phyloP scores from a whole-genome alignment of 1,140 invertebrate genomes.

The Drosophila sproati region DNA sequence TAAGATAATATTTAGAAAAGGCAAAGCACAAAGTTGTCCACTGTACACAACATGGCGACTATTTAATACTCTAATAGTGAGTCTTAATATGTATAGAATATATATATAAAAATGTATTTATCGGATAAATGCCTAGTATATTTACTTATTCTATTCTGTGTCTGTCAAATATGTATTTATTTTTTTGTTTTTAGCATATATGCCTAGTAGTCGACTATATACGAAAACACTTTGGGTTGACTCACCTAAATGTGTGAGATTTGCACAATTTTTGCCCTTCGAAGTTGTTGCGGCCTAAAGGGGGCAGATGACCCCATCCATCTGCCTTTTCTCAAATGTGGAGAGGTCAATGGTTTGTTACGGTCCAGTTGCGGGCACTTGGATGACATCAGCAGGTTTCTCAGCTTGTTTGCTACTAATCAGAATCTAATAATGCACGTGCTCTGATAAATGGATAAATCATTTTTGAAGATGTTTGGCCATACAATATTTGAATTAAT shows the following conservation, averaged over 20 bases:
- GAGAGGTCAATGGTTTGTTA: constrained; percentile 37
- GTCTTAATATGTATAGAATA: background rate
- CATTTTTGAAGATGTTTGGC: too few relatives aligned
- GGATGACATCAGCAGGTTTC: constrained; percentile 66
- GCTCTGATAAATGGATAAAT: background rate
- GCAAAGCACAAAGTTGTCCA: background rate
- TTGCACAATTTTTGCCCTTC: constrained; percentile 14
- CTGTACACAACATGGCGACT: background rate
- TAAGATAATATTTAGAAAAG: constrained; percentile 45
- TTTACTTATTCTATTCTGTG: background rate
- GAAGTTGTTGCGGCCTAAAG: background rate
- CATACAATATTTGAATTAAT: background rate
- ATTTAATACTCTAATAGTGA: constrained; percentile 7
- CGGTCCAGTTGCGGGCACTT: constrained; percentile 63
- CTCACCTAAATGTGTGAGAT: constrained; percentile 36
- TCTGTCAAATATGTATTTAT: background rate
- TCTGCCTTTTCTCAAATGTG: background rate
- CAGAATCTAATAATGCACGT: constrained; percentile 23
- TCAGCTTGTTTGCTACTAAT: constrained; percentile 42
- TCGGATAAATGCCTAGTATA: too few relatives aligned
- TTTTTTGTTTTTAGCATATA: too few relatives aligned
- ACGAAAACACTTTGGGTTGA: constrained; percentile 12
- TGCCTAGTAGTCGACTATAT: background rate
- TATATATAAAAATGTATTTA: too few relatives aligned
- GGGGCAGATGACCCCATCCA: too few relatives aligned